phyloP scores from a whole-genome alignment of 92 coral and sea anemone species.

The Porites lobata region DNA sequence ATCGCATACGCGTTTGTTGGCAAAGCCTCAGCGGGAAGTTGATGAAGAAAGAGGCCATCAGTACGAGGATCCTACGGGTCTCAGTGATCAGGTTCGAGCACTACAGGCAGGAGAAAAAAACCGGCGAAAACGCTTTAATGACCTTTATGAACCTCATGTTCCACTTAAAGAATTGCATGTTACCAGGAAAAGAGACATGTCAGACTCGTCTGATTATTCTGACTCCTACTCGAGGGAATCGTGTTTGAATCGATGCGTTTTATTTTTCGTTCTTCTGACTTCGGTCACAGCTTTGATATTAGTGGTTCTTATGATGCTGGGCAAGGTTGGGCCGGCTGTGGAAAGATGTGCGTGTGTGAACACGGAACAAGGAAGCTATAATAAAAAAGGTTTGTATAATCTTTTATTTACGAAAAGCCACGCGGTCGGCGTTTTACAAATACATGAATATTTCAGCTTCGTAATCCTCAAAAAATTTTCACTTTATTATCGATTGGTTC shows the following conservation, averaged over 20 bases:
- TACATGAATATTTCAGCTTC: background rate
- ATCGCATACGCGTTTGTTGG: conserved; percentile 29
- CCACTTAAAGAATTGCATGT: conserved; percentile 37
- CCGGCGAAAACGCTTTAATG: conserved; percentile 38
- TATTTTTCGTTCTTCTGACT: conserved; percentile 52
- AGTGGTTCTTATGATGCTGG: conserved; percentile 63
- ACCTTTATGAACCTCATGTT: conserved; percentile 49
- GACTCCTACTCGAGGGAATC: conserved; percentile 28
- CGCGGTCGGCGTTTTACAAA: background rate
- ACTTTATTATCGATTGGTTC: background rate
- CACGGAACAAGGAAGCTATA: conserved; percentile 28
- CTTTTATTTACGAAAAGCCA: background rate
- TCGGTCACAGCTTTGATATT: conserved; percentile 57
- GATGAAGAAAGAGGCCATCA: conserved; percentile 39
- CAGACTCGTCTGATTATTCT: conserved; percentile 21
- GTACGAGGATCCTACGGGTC: conserved; percentile 38
- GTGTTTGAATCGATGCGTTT: conserved; percentile 47
- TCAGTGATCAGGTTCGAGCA: conserved; percentile 47
- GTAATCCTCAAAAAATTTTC: background rate
- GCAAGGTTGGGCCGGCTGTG: conserved; percentile 38
- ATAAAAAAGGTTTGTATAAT: background rate
- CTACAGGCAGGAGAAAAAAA: conserved; percentile 20
- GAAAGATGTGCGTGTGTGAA: conserved; percentile 26
- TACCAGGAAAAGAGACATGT: conserved; percentile 8
- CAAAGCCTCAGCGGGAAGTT: conserved; percentile 5